These are phyloP conservation scores for Calypte anna DNA, from an alignment of 2,113 vertebrate species.

Conservation along the genomic window DNA sequence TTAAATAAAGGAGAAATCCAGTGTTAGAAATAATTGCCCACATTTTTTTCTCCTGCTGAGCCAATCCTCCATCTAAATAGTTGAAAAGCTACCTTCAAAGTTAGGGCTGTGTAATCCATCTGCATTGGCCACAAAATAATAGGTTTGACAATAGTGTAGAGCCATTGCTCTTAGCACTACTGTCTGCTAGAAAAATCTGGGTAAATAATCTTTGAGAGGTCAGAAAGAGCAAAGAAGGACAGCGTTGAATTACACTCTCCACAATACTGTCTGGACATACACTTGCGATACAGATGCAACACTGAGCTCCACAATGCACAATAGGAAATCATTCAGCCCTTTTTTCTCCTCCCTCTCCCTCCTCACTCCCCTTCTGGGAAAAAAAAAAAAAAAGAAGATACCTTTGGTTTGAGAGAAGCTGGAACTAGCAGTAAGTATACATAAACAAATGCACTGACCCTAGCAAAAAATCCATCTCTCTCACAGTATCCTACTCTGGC, in stretches of 20 bases:
- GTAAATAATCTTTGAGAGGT: conserved; percentile 4
- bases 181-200: not conserved
- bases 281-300: not conserved
- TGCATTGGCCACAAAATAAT: conserved; percentile 28
- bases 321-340: not conserved
- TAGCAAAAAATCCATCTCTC: not conserved
- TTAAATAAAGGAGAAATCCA: conserved; percentile 57
- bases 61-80: conserved; percentile 21
- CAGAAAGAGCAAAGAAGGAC: not conserved
- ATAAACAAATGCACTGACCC: not conserved
- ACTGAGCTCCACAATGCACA: not conserved
- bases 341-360: not conserved
- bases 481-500: not conserved
- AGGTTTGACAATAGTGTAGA: not conserved
- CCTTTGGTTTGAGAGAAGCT: not conserved
- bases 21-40: conserved; percentile 46
- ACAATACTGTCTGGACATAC: not conserved
- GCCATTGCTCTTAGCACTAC: not conserved
- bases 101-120: not conserved
- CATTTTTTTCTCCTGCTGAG: conserved; percentile 4
- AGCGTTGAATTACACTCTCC: not conserved
- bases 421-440: not conserved
- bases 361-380: not conserved
- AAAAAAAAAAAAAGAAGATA: not conserved
- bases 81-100: conserved; percentile 37